Percentiles rank a stretch among this genome's conserved stretches.
phyloP scores from a whole-genome alignment of 2,113 vertebrate genomes.

The Emydocephalus ijimae region DNA sequence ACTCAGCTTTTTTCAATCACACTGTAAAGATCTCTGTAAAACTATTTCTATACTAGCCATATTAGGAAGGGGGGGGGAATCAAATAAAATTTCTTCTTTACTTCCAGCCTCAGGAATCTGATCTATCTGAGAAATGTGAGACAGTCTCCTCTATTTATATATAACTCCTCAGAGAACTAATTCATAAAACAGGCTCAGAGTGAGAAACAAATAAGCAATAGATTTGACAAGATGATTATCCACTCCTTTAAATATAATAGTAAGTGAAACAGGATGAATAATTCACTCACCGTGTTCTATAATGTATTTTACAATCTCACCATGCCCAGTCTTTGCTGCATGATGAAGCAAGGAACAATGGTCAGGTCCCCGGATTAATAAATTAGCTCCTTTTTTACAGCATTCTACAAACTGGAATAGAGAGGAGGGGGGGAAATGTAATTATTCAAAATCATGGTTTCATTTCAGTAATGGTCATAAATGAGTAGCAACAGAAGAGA shows the following conservation, averaged over 20 bases:
- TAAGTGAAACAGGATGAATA: neutral
- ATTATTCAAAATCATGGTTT: constrained; percentile 14
- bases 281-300: constrained; percentile 84
- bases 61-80: neutral
- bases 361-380: constrained; percentile 84
- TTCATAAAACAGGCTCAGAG: neutral
- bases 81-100: neutral
- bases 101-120: neutral
- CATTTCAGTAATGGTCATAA: constrained; percentile 3
- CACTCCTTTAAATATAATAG: neutral
- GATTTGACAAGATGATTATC: neutral
- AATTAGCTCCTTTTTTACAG: constrained; percentile 81
- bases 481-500: neutral
- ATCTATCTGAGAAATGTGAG: neutral
- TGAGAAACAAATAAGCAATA: neutral
- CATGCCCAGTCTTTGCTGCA: constrained; percentile 82
- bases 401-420: constrained; percentile 81
- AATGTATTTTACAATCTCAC: constrained; percentile 84
- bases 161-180: neutral
- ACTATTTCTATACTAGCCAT: neutral
- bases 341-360: constrained; percentile 87
- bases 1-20: neutral
- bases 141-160: neutral
- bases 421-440: constrained; percentile 8
- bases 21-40: neutral